Evolutionary conservation across 2,797 vertebrate genomes (phyloP).

Genomic region (Percopsis omiscomaycus): DNA sequence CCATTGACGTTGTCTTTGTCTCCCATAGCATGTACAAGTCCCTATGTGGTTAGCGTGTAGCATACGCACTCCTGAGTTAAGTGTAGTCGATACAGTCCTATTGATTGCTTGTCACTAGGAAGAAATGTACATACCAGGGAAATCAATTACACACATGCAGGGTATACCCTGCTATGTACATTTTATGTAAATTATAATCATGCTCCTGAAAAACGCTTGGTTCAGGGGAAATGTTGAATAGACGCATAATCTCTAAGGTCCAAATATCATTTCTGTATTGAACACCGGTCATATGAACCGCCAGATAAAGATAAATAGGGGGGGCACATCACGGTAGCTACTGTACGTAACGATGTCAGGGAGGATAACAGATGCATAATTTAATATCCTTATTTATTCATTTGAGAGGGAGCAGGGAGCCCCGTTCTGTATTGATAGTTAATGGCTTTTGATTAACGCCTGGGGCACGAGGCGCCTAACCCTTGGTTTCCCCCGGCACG

Average conservation of each 20-base stretch:
- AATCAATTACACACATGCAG: slow-evolving; percentile 74
- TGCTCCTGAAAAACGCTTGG: slow-evolving; percentile 64
- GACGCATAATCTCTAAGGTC: slow-evolving; percentile 42
- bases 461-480: slow-evolving; percentile 13
- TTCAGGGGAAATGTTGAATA: slow-evolving; percentile 55
- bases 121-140: slow-evolving; percentile 66
- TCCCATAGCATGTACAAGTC: neutral
- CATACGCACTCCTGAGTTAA: slow-evolving; percentile 29
- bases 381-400: slow-evolving; percentile 60
- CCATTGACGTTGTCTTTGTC: neutral
- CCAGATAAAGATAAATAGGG: neutral
- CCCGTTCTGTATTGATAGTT: slow-evolving; percentile 49
- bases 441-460: slow-evolving; percentile 44
- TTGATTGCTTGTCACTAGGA: slow-evolving; percentile 72
- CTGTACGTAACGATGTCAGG: slow-evolving; percentile 38
- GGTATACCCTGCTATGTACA: neutral
- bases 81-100: slow-evolving; percentile 62
- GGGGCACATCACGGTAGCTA: slow-evolving; percentile 4
- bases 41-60: slow-evolving; percentile 35
- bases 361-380: slow-evolving; percentile 58
- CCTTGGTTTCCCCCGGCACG: neutral
- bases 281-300: slow-evolving; percentile 33
- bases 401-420: slow-evolving; percentile 37
- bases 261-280: slow-evolving; percentile 52
- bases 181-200: slow-evolving; percentile 50